These are phyloP conservation scores for Diarsia mendica DNA, from an alignment of 2,888 invertebrate genomes.

Conservation along the genomic window DNA sequence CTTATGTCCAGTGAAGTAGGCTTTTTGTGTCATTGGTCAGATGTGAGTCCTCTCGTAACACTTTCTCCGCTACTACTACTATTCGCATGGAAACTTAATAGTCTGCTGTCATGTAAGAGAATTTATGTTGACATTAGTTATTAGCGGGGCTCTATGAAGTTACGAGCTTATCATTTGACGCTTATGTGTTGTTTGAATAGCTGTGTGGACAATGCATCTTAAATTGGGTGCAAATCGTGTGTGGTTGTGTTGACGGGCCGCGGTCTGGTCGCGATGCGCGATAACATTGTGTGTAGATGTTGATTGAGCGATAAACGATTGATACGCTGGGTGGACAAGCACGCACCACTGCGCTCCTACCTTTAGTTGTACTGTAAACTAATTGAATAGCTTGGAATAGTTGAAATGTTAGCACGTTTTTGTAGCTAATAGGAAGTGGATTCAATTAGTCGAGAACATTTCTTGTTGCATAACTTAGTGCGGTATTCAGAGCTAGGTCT, in stretches of 20 bases:
- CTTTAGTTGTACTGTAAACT: constrained; percentile 47
- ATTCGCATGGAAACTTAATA: constrained; percentile 61
- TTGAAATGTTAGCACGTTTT: constrained; percentile 21
- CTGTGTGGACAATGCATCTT: constrained; percentile 58
- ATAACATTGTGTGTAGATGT: constrained; percentile 78
- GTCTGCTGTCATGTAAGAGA: constrained; percentile 55
- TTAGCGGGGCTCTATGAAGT: constrained; percentile 55
- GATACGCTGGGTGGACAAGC: constrained; percentile 65
- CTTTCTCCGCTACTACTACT: constrained; percentile 66
- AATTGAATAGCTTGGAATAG: constrained; percentile 46
- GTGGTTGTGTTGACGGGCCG: constrained; percentile 51
- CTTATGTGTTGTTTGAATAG: constrained; percentile 59
- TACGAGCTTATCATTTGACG: constrained; percentile 43
- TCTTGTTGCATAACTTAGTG: not conserved
- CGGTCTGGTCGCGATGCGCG: constrained; percentile 69
- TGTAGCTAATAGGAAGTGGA: constrained; percentile 6
- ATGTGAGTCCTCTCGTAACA: constrained; percentile 68
- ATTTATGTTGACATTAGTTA: constrained; percentile 64
- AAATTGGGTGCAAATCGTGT: constrained; percentile 53
- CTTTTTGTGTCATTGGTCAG: constrained; percentile 67
- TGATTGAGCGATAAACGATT: constrained; percentile 77
- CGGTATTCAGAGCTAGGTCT: not conserved
- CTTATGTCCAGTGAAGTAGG: constrained; percentile 60
- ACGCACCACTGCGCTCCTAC: constrained; percentile 63
- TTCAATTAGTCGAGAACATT: not conserved